Conservation (phyloP, 2,888 invertebrate species). For the Caenorhabditis zanzibari region DNA sequence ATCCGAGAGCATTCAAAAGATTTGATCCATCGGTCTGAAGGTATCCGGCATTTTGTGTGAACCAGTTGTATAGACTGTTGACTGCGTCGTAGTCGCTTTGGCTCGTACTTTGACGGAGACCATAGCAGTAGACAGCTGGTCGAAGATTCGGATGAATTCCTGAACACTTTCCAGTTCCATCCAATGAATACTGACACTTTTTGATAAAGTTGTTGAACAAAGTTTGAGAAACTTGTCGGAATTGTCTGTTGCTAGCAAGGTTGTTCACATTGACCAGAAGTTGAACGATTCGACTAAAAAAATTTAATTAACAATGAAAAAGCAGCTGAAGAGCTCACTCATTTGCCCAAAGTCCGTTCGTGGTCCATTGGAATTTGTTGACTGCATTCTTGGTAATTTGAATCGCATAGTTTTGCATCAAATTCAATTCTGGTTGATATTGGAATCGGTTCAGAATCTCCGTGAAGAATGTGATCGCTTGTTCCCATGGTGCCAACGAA, state of each 20-base stretch:
- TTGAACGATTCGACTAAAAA: constrained; percentile 55
- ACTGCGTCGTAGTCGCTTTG: constrained; percentile 6
- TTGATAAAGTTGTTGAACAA: constrained; percentile 49
- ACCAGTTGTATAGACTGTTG: constrained; percentile 35
- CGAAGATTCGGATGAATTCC: constrained; percentile 62
- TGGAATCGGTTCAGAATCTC: constrained; percentile 41
- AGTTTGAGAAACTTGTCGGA: constrained; percentile 20
- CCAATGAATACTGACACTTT: constrained; percentile 44
- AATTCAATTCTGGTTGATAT: constrained; percentile 46
- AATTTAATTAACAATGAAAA: no score
- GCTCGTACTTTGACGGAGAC: constrained; percentile 37
- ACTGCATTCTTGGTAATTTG: constrained; percentile 35
- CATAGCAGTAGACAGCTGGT: constrained; percentile 58
- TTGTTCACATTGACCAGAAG: constrained; percentile 51
- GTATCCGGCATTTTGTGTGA: constrained; percentile 26
- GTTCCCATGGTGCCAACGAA: constrained; percentile 57
- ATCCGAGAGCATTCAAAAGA: constrained; percentile 57
- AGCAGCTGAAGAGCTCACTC: constrained; percentile 39
- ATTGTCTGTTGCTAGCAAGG: constrained; percentile 26
- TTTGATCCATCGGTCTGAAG: constrained; percentile 45
- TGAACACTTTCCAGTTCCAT: constrained; percentile 60
- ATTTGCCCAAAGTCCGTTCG: constrained; percentile 58
- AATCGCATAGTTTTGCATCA: constrained; percentile 47
- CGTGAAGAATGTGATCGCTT: constrained; percentile 35
- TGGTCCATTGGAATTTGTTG: constrained; percentile 32